Conservation (phyloP, 2,113 vertebrate species). For the Pluvialis apricaria region DNA sequence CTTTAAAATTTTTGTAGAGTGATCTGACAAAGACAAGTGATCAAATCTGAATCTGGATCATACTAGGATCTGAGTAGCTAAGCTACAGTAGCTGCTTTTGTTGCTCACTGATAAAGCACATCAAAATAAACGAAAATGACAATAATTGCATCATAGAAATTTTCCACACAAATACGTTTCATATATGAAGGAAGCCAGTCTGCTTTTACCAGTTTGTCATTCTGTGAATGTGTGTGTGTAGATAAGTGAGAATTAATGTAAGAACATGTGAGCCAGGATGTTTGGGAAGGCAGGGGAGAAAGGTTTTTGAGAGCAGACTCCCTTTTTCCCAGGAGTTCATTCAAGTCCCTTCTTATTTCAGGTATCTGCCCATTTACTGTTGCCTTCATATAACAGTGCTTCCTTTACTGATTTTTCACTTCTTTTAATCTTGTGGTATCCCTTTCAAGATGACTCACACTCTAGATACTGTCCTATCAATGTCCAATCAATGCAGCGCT, state of each 20-base stretch:
- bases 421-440: background rate
- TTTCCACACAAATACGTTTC: background rate
- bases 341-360: background rate
- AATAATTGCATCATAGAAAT: background rate
- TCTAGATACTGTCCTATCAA: background rate
- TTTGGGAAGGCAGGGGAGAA: too few relatives aligned
- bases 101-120: background rate
- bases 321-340: background rate
- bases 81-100: background rate
- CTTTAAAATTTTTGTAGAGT: background rate
- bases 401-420: background rate
- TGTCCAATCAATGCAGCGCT: background rate
- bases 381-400: background rate
- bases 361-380: background rate
- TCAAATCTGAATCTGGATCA: background rate
- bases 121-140: background rate
- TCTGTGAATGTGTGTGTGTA: background rate
- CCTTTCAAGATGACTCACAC: background rate
- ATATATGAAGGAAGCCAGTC: background rate
- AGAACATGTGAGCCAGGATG: background rate
- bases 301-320: background rate
- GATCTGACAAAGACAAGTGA: background rate
- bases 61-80: background rate
- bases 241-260: background rate
- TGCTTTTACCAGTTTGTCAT: background rate